Evolutionary conservation across 2,797 vertebrate genomes (phyloP).

Genomic region (Falco concolor): DNA sequence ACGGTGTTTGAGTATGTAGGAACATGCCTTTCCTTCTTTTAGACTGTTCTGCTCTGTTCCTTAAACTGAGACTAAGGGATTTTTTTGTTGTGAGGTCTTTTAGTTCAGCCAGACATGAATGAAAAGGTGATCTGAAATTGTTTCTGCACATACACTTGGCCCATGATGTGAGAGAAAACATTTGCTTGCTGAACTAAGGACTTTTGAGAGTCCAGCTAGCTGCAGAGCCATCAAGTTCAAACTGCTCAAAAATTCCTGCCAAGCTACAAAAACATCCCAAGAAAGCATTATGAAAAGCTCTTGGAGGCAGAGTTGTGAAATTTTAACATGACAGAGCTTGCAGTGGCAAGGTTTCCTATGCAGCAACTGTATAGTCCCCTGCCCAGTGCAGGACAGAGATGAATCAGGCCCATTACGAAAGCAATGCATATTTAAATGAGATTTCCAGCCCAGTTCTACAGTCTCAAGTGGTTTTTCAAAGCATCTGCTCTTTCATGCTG

Average conservation of each 20-base stretch:
- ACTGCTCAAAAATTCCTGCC: not conserved
- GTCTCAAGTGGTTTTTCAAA: constrained; percentile 41
- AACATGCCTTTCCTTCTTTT: not conserved
- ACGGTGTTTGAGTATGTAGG: not conserved
- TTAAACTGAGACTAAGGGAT: not conserved
- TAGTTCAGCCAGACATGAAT: not conserved
- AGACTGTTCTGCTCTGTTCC: not conserved
- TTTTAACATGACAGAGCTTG: not conserved
- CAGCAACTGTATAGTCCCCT: not conserved
- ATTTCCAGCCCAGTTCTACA: constrained; percentile 35
- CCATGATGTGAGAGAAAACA: not conserved
- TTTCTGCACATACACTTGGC: not conserved
- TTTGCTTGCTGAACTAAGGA: not conserved
- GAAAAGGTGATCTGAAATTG: not conserved
- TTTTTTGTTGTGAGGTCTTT: not conserved
- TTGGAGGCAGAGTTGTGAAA: not conserved
- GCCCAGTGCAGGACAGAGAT: not conserved
- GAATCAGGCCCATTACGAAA: constrained; percentile 31
- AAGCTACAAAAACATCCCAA: not conserved
- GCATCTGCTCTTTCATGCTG: constrained; percentile 54
- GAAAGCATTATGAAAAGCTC: not conserved
- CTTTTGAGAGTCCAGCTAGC: not conserved
- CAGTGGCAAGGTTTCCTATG: not conserved
- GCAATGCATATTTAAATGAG: constrained; percentile 49
- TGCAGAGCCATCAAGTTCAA: not conserved